These are phyloP conservation scores for Ceyx cyanopectus DNA, from an alignment of 2,113 vertebrate genomes.

Conservation along the genomic window DNA sequence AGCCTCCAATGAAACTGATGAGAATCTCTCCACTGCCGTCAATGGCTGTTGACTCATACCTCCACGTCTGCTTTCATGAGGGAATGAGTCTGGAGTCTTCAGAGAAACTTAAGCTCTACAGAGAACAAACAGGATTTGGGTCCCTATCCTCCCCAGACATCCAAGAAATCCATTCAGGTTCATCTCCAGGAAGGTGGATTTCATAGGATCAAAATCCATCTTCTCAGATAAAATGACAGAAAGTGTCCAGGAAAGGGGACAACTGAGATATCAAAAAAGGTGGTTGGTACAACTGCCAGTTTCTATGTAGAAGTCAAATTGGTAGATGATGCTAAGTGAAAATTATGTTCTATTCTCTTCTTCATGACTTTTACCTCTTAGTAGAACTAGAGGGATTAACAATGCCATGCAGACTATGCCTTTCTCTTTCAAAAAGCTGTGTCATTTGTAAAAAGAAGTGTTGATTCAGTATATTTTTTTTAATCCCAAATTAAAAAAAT, in stretches of 20 bases:
- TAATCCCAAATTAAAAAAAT: not conserved
- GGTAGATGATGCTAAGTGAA: not conserved
- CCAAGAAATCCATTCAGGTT: fast-evolving
- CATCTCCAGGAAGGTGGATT: not conserved
- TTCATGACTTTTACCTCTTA: not conserved
- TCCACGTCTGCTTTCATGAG: not conserved
- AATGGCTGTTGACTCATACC: not conserved
- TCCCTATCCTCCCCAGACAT: too few species aligned
- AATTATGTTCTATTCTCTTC: not conserved
- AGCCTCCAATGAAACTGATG: not conserved
- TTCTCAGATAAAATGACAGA: not conserved
- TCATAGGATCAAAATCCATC: not conserved
- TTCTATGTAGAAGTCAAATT: not conserved
- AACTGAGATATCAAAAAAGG: not conserved
- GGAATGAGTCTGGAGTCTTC: not conserved
- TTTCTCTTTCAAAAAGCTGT: not conserved
- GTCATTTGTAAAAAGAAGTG: not conserved
- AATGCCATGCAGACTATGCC: not conserved
- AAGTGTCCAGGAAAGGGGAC: not conserved
- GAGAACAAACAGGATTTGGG: too few species aligned
- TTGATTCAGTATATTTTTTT: slow-evolving; percentile 8
- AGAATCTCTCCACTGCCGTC: not conserved
- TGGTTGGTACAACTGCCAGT: not conserved
- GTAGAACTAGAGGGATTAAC: not conserved
- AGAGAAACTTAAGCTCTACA: not conserved